Evolutionary conservation across 2,797 vertebrate genomes (phyloP).

Genomic region (Cirrhinus mrigala): DNA sequence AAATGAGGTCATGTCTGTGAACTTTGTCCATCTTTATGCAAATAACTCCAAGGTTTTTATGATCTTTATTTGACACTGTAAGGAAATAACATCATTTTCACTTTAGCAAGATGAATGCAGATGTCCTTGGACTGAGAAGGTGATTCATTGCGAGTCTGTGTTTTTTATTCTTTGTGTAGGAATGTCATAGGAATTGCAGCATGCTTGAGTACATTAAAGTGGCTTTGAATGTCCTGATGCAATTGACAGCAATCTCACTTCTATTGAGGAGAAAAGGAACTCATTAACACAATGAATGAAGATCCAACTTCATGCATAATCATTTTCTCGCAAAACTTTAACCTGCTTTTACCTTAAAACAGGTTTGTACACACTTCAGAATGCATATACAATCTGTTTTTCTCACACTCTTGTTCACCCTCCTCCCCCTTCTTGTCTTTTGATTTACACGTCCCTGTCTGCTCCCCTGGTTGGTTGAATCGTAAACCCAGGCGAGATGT

Average conservation of each 20-base stretch:
- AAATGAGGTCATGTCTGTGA: conserved; percentile 31
- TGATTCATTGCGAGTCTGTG: background rate
- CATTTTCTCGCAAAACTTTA: background rate
- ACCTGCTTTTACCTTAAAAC: background rate
- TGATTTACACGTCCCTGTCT: conserved; percentile 28
- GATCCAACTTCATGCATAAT: background rate
- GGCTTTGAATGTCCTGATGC: conserved; percentile 22
- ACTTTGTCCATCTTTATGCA: background rate
- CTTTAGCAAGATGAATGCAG: background rate
- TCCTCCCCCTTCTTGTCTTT: conserved; percentile 6
- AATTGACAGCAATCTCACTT: conserved; percentile 3
- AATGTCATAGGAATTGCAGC: background rate
- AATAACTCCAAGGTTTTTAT: background rate
- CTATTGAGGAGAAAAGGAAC: background rate
- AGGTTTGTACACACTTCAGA: background rate
- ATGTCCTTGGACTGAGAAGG: background rate
- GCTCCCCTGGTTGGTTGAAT: conserved; percentile 16
- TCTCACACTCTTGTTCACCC: background rate
- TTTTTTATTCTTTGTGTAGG: background rate
- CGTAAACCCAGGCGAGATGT: conserved; percentile 28
- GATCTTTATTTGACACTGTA: background rate
- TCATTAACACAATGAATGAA: conserved; percentile 1
- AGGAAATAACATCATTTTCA: background rate
- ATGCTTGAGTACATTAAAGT: conserved; percentile 21
- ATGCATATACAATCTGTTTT: conserved; percentile 33